Conservation (phyloP, 2,797 vertebrate species). For the Scolopax bukidnonensis region DNA sequence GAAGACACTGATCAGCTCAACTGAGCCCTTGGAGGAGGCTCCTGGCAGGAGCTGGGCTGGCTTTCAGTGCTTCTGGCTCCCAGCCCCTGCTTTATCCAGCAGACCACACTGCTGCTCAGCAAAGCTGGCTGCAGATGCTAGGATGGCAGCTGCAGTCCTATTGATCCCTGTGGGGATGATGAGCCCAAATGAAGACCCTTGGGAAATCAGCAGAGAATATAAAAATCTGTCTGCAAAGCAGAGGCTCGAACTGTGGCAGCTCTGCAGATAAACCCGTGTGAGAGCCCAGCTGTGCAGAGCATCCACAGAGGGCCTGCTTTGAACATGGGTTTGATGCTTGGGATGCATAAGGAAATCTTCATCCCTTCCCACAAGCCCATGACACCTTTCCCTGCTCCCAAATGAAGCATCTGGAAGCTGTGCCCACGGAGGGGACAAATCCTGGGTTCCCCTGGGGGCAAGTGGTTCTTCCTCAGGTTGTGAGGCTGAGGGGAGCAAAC, state of each 20-base stretch:
- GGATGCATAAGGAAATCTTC: not conserved
- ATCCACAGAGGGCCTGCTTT: not conserved
- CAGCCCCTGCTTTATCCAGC: not conserved
- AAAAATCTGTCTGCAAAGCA: conserved; percentile 31
- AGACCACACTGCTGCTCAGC: conserved; percentile 13
- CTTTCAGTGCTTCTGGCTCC: not conserved
- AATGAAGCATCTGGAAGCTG: not conserved
- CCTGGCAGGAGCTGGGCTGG: not conserved
- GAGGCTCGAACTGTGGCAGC: not conserved
- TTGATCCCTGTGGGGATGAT: conserved; percentile 56
- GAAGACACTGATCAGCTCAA: not conserved
- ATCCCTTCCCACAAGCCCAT: not conserved
- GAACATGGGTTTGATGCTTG: not conserved
- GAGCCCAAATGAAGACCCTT: conserved; percentile 45
- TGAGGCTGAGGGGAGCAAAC: not conserved
- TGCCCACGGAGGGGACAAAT: not conserved
- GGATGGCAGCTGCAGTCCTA: conserved; percentile 44
- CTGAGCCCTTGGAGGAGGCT: not conserved
- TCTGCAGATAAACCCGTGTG: not conserved
- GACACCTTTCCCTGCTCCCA: not conserved
- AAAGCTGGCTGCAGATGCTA: conserved; percentile 47
- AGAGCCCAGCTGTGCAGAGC: conserved; percentile 5
- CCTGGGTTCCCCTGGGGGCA: not conserved
- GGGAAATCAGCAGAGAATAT: conserved; percentile 47
- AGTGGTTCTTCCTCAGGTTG: not conserved